Evolutionary conservation across 2,888 invertebrate genomes (phyloP).

Genomic region (Synergus itoensis): DNA sequence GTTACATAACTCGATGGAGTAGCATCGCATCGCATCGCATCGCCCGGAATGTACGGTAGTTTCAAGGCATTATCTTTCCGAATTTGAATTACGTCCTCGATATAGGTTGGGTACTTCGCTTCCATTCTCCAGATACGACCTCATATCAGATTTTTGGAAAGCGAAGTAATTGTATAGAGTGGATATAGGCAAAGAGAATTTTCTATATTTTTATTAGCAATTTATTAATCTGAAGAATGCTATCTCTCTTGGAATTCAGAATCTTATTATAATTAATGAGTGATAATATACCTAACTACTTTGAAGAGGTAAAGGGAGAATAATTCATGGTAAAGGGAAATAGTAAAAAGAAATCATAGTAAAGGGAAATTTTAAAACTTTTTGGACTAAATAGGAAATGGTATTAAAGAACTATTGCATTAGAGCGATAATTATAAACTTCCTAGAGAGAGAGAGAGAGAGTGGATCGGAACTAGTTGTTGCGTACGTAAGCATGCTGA

Average conservation of each 20-base stretch:
- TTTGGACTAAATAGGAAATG: too few species aligned
- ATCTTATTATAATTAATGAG: neutral
- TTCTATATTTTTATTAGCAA: neutral
- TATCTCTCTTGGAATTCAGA: neutral
- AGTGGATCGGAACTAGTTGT: too few species aligned
- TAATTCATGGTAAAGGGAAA: too few species aligned
- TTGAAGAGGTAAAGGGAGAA: too few species aligned
- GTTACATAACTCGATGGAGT: slow-evolving; percentile 64
- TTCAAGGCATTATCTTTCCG: slow-evolving; percentile 69
- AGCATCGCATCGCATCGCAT: slow-evolving; percentile 46
- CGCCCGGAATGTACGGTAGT: slow-evolving; percentile 54
- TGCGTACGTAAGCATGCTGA: too few species aligned
- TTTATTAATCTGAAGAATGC: neutral
- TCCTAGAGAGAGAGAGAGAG: too few species aligned
- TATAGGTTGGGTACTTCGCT: slow-evolving; percentile 1
- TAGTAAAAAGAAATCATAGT: too few species aligned
- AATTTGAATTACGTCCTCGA: slow-evolving; percentile 67
- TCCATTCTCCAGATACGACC: neutral
- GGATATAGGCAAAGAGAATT: neutral
- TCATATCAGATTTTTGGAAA: neutral
- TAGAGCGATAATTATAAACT: too few species aligned
- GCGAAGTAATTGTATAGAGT: neutral
- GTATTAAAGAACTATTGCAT: too few species aligned
- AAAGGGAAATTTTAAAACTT: too few species aligned
- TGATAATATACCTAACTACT: too few species aligned